Evolutionary conservation across 2,113 vertebrate species (phyloP), one percentile per base, ranked within the genome.

Genomic region (Penelope pileata): DNA sequence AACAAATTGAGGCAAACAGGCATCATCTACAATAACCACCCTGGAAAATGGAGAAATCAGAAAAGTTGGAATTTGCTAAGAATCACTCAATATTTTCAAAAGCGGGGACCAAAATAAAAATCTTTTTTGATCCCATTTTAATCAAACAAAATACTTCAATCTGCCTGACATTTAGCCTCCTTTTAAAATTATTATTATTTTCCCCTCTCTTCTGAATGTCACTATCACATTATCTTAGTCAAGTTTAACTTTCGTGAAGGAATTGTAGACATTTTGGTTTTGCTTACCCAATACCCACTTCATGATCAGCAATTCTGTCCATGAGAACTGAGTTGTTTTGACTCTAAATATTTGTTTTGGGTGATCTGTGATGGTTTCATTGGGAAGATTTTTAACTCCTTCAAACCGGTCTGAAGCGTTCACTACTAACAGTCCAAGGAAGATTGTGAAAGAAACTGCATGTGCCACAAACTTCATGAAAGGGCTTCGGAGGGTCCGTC

Each of bases 391-490:
- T 97, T 99, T 99, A 26, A 99, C 98, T 1, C 99, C 99, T 91
- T 99, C 99, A 38, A 99, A 99, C 19, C 99, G 98, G 85, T 99
- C 99, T 0, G 99, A 99, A 19, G 99, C 99, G 2, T 99, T 99
- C 95, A 99, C 91, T 6, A 99, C 98, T 84, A 99, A 97, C 60
- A 99, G 97, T 74, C 99, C 98, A 85, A 99, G 96, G 94, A 99
- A 99, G 97, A 99, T 99, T 66, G 99, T 99, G 97, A 99, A 99
- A 85, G 99, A 99, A 85, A 99, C 99, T 2, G 99, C 99, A 10
- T 99, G 99, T 54, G 99, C 99, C 87, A 99, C 99, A 90, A 99
- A 99, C 97, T 99, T 99, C 99, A 99, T 99, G 94, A 99, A 99
- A 60, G 99, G 99, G 69, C 99, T 99, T 79, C 99, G 98, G 32